Evolutionary conservation across 2,797 vertebrate species (phyloP).

Genomic region (Salmo trutta): DNA sequence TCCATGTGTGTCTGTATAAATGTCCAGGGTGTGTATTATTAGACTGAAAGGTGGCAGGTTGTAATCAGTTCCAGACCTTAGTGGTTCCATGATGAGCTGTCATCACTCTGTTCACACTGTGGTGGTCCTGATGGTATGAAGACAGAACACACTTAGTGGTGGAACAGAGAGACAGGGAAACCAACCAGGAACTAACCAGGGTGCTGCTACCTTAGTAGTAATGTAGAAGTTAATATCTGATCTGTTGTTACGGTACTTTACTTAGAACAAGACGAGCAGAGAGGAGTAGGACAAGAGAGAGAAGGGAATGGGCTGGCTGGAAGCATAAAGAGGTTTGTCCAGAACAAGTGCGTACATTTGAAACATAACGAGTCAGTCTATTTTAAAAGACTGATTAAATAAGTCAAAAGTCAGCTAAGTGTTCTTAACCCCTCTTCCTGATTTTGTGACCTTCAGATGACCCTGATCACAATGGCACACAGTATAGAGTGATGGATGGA

Average conservation of each 20-base stretch:
- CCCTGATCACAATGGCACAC: constrained; percentile 39
- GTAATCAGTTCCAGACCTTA: not conserved
- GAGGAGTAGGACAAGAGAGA: not conserved
- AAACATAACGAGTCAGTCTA: not conserved
- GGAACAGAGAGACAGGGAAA: not conserved
- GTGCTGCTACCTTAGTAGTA: not conserved
- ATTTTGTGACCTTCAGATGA: constrained; percentile 51
- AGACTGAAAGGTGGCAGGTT: no score
- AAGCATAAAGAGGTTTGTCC: not conserved
- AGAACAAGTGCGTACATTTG: not conserved
- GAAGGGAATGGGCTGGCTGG: not conserved
- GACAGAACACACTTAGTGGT: not conserved
- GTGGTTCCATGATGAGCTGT: not conserved
- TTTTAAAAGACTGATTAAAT: not conserved
- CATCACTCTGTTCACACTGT: not conserved
- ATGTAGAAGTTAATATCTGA: not conserved
- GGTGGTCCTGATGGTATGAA: not conserved
- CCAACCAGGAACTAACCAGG: no score
- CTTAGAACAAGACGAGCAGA: not conserved
- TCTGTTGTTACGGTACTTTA: not conserved
- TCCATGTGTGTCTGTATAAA: not conserved
- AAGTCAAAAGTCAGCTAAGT: not conserved
- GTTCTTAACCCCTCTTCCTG: constrained; percentile 45
- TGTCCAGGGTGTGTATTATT: not conserved
- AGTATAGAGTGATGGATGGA: not conserved